Percentiles rank a stretch among this genome's conserved stretches.
These are phyloP conservation scores for Caenorhabditis elegans DNA, from an alignment of 1,140 invertebrate species.

Conservation along the genomic window DNA sequence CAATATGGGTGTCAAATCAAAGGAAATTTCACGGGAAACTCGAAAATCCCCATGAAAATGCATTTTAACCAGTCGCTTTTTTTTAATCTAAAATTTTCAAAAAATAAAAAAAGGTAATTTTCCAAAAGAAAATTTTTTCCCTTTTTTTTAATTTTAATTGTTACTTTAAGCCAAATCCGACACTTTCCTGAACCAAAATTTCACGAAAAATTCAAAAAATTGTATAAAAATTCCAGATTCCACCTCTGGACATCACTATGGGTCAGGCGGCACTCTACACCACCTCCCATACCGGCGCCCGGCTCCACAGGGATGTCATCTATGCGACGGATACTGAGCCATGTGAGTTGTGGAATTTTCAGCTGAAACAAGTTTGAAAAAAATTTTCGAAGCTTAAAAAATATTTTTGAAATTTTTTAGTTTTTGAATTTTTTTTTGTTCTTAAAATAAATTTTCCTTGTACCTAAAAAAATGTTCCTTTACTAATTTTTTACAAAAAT, in stretches of 20 bases:
- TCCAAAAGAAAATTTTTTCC: too few relatives aligned
- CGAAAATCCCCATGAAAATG: too few relatives aligned
- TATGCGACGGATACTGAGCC: background rate
- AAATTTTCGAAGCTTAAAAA: background rate
- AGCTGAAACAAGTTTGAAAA: background rate
- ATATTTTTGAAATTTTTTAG: background rate
- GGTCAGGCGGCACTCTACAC: conserved; percentile 11
- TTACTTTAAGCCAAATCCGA: background rate
- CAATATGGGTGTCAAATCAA: too few relatives aligned
- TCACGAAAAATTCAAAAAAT: background rate
- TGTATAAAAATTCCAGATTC: background rate
- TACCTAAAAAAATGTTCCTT: too few relatives aligned
- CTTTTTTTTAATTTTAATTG: background rate
- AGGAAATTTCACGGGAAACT: too few relatives aligned
- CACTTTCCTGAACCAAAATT: background rate
- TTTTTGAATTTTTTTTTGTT: too few relatives aligned
- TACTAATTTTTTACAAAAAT: too few relatives aligned
- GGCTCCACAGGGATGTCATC: background rate
- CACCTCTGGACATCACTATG: conserved; percentile 11
- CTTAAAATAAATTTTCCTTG: too few relatives aligned
- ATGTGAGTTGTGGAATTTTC: background rate
- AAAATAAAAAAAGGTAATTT: too few relatives aligned
- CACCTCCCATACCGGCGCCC: background rate
- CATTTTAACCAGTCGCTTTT: too few relatives aligned
- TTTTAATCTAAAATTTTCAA: too few relatives aligned